phyloP scores from a whole-genome alignment of 2,888 invertebrate species.

The Lasioglossum malachurum region DNA sequence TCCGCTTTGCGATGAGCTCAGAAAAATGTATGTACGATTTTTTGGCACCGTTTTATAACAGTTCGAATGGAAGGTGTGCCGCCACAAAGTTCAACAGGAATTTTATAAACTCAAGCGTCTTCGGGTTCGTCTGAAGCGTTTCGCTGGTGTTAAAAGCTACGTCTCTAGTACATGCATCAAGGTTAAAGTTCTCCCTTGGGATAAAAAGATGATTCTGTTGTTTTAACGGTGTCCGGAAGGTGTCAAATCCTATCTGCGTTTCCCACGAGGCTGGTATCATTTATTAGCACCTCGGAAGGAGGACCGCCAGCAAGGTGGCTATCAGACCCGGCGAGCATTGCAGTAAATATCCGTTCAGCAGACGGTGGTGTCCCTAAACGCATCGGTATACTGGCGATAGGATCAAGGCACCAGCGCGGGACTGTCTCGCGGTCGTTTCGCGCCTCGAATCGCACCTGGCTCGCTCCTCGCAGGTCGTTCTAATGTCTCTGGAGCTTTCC shows the following conservation, averaged over 20 bases:
- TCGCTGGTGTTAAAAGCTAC: no score
- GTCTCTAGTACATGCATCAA: background rate
- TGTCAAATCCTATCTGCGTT: background rate
- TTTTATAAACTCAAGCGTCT: background rate
- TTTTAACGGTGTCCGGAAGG: background rate
- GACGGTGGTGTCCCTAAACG: constrained; percentile 44
- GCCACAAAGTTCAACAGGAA: background rate
- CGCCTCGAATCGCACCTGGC: constrained; percentile 67
- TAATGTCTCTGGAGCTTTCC: constrained; percentile 24
- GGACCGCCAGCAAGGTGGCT: background rate
- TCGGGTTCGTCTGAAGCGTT: background rate
- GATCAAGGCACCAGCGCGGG: constrained; percentile 46
- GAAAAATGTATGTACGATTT: fast-evolving
- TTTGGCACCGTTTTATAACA: background rate
- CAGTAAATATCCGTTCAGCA: background rate
- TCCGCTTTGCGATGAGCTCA: background rate
- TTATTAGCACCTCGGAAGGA: background rate
- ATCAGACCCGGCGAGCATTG: background rate
- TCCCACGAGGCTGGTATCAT: background rate
- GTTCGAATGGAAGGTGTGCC: background rate
- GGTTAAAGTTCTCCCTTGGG: background rate
- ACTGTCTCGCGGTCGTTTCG: constrained; percentile 60
- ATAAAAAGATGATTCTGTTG: background rate
- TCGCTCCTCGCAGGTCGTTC: constrained; percentile 40
- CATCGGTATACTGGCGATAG: constrained; percentile 52